Conservation (phyloP, 2,888 invertebrate species). For the Papilio demoleus region DNA sequence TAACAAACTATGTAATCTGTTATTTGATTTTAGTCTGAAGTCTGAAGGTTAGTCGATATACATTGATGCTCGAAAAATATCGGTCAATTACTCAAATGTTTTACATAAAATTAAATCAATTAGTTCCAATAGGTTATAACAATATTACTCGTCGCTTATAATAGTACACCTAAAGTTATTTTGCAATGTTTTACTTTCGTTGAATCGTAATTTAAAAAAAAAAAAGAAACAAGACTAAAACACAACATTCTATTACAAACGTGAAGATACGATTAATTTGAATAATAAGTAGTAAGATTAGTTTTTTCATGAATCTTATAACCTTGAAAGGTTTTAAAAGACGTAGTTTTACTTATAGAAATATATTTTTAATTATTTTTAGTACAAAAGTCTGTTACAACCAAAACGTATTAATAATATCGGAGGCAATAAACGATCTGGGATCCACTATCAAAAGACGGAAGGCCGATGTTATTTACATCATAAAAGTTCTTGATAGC, state of each 20-base stretch:
- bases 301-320: too few relatives aligned
- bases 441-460: slow-evolving; percentile 1
- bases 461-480: slow-evolving; percentile 28
- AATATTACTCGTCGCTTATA: not conserved
- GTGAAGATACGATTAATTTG: not conserved
- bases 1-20: slow-evolving; percentile 24
- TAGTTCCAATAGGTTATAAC: not conserved
- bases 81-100: not conserved
- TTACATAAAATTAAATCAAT: not conserved
- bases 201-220: too few relatives aligned
- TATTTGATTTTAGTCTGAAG: slow-evolving; percentile 21
- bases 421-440: slow-evolving; percentile 23
- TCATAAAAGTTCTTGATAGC: slow-evolving; percentile 22
- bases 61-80: not conserved
- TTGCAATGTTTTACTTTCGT: not conserved
- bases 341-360: too few relatives aligned
- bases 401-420: not conserved
- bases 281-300: too few relatives aligned
- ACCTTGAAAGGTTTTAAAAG: too few relatives aligned
- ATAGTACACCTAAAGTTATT: not conserved
- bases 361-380: too few relatives aligned
- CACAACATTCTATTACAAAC: too few relatives aligned
- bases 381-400: too few relatives aligned
- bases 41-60: not conserved
- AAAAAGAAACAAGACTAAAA: too few relatives aligned